phyloP scores from a whole-genome alignment of 2,888 invertebrate species.

The Volucella zonaria region DNA sequence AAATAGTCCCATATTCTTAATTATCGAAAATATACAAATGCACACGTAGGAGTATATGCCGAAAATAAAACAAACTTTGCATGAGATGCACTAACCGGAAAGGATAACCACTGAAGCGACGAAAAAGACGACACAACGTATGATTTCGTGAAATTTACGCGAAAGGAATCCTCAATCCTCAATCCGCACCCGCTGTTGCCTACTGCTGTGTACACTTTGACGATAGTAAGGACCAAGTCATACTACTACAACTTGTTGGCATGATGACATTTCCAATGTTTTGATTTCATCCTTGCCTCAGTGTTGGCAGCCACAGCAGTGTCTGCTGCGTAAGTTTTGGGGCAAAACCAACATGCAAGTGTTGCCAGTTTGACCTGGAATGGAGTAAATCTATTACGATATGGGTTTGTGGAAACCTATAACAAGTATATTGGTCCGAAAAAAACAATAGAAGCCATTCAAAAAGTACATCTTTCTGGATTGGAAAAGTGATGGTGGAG shows the following conservation, averaged over 20 bases:
- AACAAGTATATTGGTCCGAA: no score
- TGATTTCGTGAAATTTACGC: constrained; percentile 43
- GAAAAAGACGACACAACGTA: constrained; percentile 2
- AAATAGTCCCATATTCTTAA: constrained; percentile 25
- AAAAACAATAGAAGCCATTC: no score
- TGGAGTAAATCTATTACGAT: no score
- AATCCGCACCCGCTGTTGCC: constrained; percentile 44
- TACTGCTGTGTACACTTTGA: constrained; percentile 51
- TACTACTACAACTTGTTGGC: constrained; percentile 74
- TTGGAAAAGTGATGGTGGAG: no score
- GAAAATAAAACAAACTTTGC: background rate
- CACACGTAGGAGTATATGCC: background rate
- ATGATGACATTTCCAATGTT: constrained; percentile 72
- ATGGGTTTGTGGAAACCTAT: no score
- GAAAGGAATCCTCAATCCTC: constrained; percentile 10
- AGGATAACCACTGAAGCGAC: constrained; percentile 6
- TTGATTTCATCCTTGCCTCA: constrained; percentile 61
- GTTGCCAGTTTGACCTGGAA: no score
- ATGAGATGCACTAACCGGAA: background rate
- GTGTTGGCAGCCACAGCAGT: constrained; percentile 47
- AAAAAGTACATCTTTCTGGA: no score
- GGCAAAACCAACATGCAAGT: constrained; percentile 37
- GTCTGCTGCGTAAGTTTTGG: constrained; percentile 55
- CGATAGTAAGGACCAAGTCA: constrained; percentile 70
- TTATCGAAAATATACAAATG: constrained; percentile 19